Evolutionary conservation across 2,888 invertebrate species (phyloP).

Genomic region (Meiosimyza platycephala): DNA sequence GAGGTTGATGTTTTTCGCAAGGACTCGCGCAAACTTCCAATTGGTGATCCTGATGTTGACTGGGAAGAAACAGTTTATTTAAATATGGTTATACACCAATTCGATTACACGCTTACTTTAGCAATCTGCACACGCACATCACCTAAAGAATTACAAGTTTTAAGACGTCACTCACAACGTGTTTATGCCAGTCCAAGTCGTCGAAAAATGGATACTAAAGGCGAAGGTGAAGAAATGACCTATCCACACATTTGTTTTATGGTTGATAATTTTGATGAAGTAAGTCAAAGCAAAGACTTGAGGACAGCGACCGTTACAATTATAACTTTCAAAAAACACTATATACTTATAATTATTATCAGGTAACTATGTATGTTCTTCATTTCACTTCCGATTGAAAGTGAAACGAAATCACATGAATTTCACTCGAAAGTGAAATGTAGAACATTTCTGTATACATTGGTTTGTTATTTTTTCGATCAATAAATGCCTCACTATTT

Average conservation of each 20-base stretch:
- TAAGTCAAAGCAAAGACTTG: constrained; percentile 57
- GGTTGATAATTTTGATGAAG: constrained; percentile 99
- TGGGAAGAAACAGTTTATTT: constrained; percentile 99
- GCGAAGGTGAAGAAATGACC: constrained; percentile 97
- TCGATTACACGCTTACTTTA: constrained; percentile 96
- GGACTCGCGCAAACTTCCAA: constrained; percentile 95
- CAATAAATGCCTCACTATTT: too few relatives aligned
- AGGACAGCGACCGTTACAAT: too few relatives aligned
- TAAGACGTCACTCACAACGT: constrained; percentile 90
- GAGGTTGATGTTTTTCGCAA: constrained; percentile 97
- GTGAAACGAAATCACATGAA: too few relatives aligned
- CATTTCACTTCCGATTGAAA: too few relatives aligned
- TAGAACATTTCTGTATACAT: too few relatives aligned
- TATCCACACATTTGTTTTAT: constrained; percentile 99
- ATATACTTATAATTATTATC: too few relatives aligned
- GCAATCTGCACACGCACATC: constrained; percentile 98
- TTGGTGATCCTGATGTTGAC: constrained; percentile 95
- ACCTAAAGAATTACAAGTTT: constrained; percentile 96
- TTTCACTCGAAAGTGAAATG: too few relatives aligned
- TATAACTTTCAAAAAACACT: too few relatives aligned
- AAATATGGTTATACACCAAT: constrained; percentile 97
- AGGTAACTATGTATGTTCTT: too few relatives aligned
- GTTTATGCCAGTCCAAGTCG: constrained; percentile 98
- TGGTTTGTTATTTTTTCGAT: too few relatives aligned
- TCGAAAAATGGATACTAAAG: constrained; percentile 97